Evolutionary conservation across 2,797 vertebrate species (phyloP).

Genomic region (Anguilla marmorata): DNA sequence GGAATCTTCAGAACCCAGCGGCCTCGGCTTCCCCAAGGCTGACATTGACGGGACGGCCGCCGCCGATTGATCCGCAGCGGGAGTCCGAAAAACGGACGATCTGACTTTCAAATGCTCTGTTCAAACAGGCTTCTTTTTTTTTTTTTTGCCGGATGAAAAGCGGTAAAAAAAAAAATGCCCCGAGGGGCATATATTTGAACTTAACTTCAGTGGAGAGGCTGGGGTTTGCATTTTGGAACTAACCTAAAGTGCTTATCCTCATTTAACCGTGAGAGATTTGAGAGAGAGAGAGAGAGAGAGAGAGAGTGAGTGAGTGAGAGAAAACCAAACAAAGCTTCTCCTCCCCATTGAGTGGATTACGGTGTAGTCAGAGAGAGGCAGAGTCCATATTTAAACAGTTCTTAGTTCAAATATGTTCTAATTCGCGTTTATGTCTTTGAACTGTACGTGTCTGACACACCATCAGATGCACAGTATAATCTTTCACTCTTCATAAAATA

Average conservation of each 20-base stretch:
- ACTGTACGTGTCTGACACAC: background rate
- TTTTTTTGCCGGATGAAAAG: background rate
- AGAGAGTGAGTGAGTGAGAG: background rate
- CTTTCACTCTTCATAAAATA: background rate
- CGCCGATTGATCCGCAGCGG: background rate
- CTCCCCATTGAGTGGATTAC: background rate
- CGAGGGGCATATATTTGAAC: background rate
- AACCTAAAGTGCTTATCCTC: background rate
- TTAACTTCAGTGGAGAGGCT: background rate
- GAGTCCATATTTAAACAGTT: background rate
- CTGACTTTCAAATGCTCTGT: slow-evolving; percentile 10
- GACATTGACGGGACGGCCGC: background rate
- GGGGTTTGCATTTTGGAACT: slow-evolving; percentile 10
- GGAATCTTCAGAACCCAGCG: background rate
- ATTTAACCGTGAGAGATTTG: background rate
- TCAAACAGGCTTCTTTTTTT: background rate
- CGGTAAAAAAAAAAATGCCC: background rate
- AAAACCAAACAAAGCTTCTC: background rate
- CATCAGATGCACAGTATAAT: background rate
- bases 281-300: background rate
- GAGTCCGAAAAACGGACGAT: background rate
- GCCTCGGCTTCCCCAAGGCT: background rate
- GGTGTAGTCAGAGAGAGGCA: background rate
- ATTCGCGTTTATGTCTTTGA: background rate
- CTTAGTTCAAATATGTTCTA: background rate